Conservation (phyloP, 2,797 vertebrate genomes). For the Harpagifer antarcticus region DNA sequence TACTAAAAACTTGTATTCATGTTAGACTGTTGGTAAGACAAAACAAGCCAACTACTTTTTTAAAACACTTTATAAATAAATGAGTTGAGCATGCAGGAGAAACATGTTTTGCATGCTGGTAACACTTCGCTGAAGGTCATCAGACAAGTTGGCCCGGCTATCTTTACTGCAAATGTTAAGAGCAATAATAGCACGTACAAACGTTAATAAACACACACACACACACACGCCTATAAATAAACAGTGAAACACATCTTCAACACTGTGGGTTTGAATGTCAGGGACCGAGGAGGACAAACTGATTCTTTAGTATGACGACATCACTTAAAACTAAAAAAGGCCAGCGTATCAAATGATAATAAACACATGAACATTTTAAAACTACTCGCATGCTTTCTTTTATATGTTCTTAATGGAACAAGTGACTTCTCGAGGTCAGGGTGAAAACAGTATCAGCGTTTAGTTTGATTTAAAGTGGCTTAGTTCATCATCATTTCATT, state of each 20-base stretch:
- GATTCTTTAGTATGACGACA: neutral
- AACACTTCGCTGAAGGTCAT: slow-evolving; percentile 16
- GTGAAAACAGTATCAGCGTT: neutral
- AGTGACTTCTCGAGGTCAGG: neutral
- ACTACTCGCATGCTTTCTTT: too few relatives aligned
- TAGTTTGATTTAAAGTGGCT: neutral
- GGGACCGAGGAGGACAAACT: neutral
- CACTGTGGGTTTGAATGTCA: slow-evolving; percentile 23
- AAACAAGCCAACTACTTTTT: too few relatives aligned
- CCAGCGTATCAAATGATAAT: neutral
- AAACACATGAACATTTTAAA: too few relatives aligned
- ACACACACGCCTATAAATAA: slow-evolving; percentile 47
- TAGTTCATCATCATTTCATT: neutral
- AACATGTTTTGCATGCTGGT: neutral
- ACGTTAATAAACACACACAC: neutral
- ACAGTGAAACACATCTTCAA: slow-evolving; percentile 10
- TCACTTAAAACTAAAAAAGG: neutral
- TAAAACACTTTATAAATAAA: too few relatives aligned
- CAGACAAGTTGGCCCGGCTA: neutral
- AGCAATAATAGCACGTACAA: neutral
- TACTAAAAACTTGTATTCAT: too few relatives aligned
- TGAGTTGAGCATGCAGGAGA: neutral
- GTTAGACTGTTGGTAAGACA: too few relatives aligned
- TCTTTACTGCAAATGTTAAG: slow-evolving; percentile 6
- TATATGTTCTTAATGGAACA: too few relatives aligned